Evolutionary conservation across 2,888 invertebrate genomes (phyloP).

Genomic region (Penaeus monodon): DNA sequence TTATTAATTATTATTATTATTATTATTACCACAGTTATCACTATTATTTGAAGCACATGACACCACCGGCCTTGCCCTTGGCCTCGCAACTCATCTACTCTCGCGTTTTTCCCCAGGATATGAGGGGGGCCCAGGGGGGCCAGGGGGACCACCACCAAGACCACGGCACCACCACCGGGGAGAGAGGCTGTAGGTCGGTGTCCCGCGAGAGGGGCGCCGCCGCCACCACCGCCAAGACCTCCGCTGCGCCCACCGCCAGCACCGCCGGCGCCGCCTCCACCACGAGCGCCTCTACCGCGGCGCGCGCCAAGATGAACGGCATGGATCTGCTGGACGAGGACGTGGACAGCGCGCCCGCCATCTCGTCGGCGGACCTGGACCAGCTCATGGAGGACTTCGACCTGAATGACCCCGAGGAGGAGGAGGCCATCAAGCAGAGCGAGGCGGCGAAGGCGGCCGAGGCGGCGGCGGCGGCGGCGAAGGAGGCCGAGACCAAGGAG

Average conservation of each 20-base stretch:
- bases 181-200: slow-evolving; percentile 65
- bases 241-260: slow-evolving; percentile 14
- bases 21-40: background rate
- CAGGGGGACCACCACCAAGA: slow-evolving; percentile 60
- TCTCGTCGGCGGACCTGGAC: slow-evolving; percentile 65
- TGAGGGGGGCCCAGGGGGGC: slow-evolving; percentile 58
- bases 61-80: background rate
- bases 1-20: no score
- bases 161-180: slow-evolving; percentile 60
- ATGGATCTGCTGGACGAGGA: slow-evolving; percentile 56
- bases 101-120: slow-evolving; percentile 55
- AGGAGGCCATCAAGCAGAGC: slow-evolving; percentile 30
- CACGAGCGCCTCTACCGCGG: slow-evolving; percentile 4
- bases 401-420: slow-evolving; percentile 61
- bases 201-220: slow-evolving; percentile 52
- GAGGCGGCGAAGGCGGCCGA: slow-evolving; percentile 42
- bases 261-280: slow-evolving; percentile 8
- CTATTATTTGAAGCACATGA: slow-evolving; percentile 20
- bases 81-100: slow-evolving; percentile 7
- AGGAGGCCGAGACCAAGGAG: slow-evolving; percentile 30
- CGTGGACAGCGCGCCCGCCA: slow-evolving; percentile 53
- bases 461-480: slow-evolving; percentile 28
- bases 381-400: slow-evolving; percentile 65
- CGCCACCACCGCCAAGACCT: background rate
- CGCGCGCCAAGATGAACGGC: slow-evolving; percentile 50